Evolutionary conservation across 2,888 invertebrate genomes (phyloP).

Genomic region (Stictocephala bisonia): DNA sequence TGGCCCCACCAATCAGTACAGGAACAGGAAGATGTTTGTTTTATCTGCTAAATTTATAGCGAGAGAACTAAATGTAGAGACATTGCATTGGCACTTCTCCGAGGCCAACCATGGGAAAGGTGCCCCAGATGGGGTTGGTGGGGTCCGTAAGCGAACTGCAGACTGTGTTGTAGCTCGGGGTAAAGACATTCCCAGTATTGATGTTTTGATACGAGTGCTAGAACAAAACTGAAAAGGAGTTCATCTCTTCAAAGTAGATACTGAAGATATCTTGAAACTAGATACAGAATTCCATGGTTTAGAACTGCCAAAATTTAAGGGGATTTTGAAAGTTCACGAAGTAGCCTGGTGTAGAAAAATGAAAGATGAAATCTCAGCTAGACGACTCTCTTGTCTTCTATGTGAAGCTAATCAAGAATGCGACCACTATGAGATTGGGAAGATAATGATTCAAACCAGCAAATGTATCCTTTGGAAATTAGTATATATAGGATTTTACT

Average conservation of each 20-base stretch:
- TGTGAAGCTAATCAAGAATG: conserved; percentile 1
- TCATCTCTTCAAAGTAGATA: not conserved
- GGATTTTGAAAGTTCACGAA: not conserved
- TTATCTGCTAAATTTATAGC: not conserved
- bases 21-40: not conserved
- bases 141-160: too few relatives aligned
- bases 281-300: not conserved
- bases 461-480: not conserved
- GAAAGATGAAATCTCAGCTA: conserved; percentile 1
- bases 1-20: not conserved
- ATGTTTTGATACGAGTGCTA: too few relatives aligned
- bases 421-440: not conserved
- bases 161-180: too few relatives aligned
- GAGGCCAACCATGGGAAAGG: too few relatives aligned
- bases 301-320: not conserved
- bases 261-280: not conserved
- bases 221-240: not conserved
- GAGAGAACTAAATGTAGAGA: not conserved
- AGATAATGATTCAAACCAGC: conserved; percentile 9
- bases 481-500: conserved; percentile 8
- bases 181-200: too few relatives aligned
- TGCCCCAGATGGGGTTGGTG: too few relatives aligned
- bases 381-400: conserved; percentile 5
- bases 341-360: not conserved
- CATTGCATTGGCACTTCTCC: not conserved